phyloP scores from a whole-genome alignment of 2,797 vertebrate genomes.

The Trematomus bernacchii region DNA sequence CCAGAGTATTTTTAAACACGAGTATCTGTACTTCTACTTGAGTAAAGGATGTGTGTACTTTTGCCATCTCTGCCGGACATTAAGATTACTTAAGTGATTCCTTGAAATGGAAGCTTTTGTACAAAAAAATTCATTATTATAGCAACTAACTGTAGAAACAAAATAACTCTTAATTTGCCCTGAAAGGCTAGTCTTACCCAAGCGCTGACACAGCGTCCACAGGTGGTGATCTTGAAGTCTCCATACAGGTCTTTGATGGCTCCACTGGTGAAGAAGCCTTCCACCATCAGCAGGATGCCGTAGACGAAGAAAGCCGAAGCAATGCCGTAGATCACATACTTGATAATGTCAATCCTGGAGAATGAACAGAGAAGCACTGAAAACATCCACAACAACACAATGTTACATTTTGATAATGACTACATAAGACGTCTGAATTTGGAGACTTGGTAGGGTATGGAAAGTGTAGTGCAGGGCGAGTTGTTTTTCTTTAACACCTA shows the following conservation, averaged over 20 bases:
- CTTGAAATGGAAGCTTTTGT: neutral
- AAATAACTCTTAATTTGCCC: neutral
- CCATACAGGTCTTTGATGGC: slow-evolving; percentile 99
- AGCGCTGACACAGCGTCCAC: slow-evolving; percentile 97
- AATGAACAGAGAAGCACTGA: slow-evolving; percentile 30
- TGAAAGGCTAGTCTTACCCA: slow-evolving; percentile 86
- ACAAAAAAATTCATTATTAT: neutral
- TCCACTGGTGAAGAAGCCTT: slow-evolving; percentile 99
- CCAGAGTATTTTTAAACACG: too few species aligned
- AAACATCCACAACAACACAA: neutral
- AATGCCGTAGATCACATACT: slow-evolving; percentile 98
- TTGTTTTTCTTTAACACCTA: neutral
- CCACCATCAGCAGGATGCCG: slow-evolving; percentile 98
- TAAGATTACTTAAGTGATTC: slow-evolving; percentile 22
- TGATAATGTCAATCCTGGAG: slow-evolving; percentile 97
- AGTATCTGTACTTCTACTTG: too few species aligned
- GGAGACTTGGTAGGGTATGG: neutral
- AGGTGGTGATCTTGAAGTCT: slow-evolving; percentile 99
- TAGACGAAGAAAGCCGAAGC: slow-evolving; percentile 99
- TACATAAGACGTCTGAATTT: neutral
- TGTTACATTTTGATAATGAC: neutral
- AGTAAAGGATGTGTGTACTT: too few species aligned
- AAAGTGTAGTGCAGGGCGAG: neutral
- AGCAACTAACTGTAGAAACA: neutral
- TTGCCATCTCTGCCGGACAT: slow-evolving; percentile 8